Base-by-base conservation (phyloP, 2,888 invertebrate genomes). In the Oscheius sp. region DNA sequence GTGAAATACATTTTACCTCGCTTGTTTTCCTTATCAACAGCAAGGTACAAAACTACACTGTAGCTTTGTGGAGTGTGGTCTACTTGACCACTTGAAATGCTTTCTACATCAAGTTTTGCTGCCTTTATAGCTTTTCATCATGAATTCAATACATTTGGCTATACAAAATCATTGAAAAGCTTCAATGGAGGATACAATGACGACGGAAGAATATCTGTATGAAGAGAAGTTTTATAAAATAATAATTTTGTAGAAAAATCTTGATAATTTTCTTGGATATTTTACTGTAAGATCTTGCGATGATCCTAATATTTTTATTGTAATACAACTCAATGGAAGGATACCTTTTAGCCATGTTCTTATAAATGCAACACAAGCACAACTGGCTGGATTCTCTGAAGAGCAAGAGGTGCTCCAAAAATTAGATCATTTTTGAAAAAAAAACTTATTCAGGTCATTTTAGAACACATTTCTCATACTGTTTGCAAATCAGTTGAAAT, bases 321-420 rank as follows among this genome's bases (percentile, higher is more conserved):
- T 76, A 63, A 35, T 80, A 45, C 78, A 82, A 72, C 43, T 82
- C 1, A 77, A 77, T 43, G 82, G 82, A 9, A 66, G 68, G 35
- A 27, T 66, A 55, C 80, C 78, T 35, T 80, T 82, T 69, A 79
- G 80, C 9, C 74, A 78, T 61, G 73, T 82, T 63, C 78, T 77
- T 23, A 55, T 82, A 35, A 82, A 80, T 72, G 74, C 76, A 2
- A 74, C 77, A n/a, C 78, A 80, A 59, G 80, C 79, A 16, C 73
- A 75, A 27, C 69, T 79, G 23, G 75, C 77, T 12, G 82, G 80
- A 53, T 80, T 82, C 63, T 72, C 76, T 35, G 79, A 82, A 43
- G 75, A 69, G 53, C 76, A 80, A 64, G 82, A 82, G 74, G 82
- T 80, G 56, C 53, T n/a, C n/a, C n/a, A n/a, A n/a, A n/a, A 59